Conservation (phyloP, 1,140 invertebrate genomes). For the Drosophila leontia region DNA sequence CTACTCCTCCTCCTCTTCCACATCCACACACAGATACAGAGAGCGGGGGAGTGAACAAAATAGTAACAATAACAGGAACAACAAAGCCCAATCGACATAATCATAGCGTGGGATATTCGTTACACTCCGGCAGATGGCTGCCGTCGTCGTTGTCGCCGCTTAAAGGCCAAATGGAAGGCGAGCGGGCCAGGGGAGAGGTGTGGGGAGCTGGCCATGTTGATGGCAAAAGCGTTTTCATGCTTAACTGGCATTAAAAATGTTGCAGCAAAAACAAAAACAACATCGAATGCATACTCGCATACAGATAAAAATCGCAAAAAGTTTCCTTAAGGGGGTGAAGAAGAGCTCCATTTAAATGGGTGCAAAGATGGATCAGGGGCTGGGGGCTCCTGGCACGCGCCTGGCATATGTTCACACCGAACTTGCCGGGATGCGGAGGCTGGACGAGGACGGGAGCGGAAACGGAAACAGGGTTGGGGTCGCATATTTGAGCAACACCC, state of each 20-base stretch:
- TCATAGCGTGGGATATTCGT: slow-evolving; percentile 84
- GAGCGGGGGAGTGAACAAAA: slow-evolving; percentile 47
- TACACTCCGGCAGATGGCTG: slow-evolving; percentile 74
- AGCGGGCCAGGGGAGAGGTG: slow-evolving; percentile 18
- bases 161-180: slow-evolving; percentile 67
- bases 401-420: slow-evolving; percentile 84
- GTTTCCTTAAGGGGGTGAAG: neutral
- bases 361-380: slow-evolving; percentile 1
- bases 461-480: slow-evolving; percentile 26
- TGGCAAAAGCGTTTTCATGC: slow-evolving; percentile 81
- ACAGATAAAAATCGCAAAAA: slow-evolving; percentile 63
- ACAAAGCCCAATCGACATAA: slow-evolving; percentile 78
- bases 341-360: slow-evolving; percentile 39
- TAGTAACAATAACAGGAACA: slow-evolving; percentile 66
- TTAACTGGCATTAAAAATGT: slow-evolving; percentile 81
- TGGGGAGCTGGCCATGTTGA: slow-evolving; percentile 22
- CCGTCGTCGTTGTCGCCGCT: slow-evolving; percentile 47
- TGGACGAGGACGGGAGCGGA: slow-evolving; percentile 19
- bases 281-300: slow-evolving; percentile 32
- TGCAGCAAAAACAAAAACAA: slow-evolving; percentile 60
- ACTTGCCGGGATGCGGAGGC: slow-evolving; percentile 55
- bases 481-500: slow-evolving; percentile 79
- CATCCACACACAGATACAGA: slow-evolving; percentile 7
- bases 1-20: slow-evolving; percentile 26
- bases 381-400: slow-evolving; percentile 53